A percentile compares a stretch with the other conserved stretches of the same genome.
Evolutionary conservation across 2,797 vertebrate species (phyloP).

Genomic region (Enteromius trimaculatus): DNA sequence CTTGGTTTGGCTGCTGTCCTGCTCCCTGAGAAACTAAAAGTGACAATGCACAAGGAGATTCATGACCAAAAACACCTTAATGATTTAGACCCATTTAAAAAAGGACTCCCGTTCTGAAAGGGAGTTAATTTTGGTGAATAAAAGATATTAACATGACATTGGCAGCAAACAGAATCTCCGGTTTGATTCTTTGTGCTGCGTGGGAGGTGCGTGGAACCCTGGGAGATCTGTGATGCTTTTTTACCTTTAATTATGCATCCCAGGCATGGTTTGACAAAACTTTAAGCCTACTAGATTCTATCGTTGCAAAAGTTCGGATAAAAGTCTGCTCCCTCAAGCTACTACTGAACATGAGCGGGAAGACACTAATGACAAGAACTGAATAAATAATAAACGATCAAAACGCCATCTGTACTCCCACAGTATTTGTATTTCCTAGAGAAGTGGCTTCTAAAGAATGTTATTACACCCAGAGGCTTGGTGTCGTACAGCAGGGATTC

Average conservation of each 20-base stretch:
- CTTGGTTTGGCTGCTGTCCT: background rate
- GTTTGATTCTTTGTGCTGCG: constrained; percentile 5
- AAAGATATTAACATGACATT: background rate
- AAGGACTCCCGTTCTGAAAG: background rate
- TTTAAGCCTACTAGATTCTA: constrained; percentile 38
- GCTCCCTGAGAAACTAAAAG: background rate
- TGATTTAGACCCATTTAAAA: background rate
- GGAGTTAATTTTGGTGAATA: background rate
- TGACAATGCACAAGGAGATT: background rate
- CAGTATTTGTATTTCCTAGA: constrained; percentile 31
- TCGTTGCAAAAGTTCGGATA: constrained; percentile 39
- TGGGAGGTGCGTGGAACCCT: constrained; percentile 13
- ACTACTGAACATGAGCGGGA: constrained; percentile 17
- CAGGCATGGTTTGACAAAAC: constrained; percentile 39
- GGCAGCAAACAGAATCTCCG: constrained; percentile 1
- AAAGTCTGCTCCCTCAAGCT: constrained; percentile 34
- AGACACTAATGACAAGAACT: constrained; percentile 41
- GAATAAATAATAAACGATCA: constrained; percentile 50
- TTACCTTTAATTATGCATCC: constrained; percentile 53
- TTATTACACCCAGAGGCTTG: constrained; percentile 27
- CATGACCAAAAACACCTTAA: background rate
- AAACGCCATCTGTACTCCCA: constrained; percentile 29
- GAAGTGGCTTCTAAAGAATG: constrained; percentile 24
- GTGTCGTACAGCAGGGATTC: constrained; percentile 17
- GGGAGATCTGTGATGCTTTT: constrained; percentile 27